Percentiles rank a stretch among this genome's conserved stretches.
Evolutionary conservation across 2,113 vertebrate genomes (phyloP).

Genomic region (Ellobius talpinus): DNA sequence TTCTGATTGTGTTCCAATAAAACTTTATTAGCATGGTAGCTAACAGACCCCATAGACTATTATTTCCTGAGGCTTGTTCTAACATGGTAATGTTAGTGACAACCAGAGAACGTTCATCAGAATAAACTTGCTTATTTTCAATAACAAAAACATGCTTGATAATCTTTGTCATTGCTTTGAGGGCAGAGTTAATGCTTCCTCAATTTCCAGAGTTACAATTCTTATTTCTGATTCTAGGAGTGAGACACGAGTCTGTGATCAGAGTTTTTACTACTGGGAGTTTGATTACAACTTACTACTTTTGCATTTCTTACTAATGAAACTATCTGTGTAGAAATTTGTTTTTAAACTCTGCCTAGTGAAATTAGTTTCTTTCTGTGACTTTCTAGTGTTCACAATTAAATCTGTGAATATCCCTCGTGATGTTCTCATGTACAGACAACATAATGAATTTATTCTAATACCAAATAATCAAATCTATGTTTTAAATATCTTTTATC

Average conservation of each 20-base stretch:
- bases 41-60: neutral
- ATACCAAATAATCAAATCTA: neutral
- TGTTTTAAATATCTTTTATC: neutral
- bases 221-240: neutral
- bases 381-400: neutral
- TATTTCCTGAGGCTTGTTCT: neutral
- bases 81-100: neutral
- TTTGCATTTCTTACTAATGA: neutral
- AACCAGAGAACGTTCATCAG: neutral
- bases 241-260: neutral
- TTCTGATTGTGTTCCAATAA: neutral
- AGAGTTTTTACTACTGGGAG: neutral
- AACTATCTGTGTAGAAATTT: neutral
- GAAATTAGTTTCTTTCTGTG: neutral
- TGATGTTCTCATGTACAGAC: accelerated
- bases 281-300: neutral
- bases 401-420: neutral
- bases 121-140: neutral
- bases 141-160: neutral
- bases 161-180: neutral
- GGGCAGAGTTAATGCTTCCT: neutral
- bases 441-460: neutral
- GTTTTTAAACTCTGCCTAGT: neutral
- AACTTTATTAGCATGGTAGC: neutral
- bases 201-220: neutral